Base-by-base conservation (phyloP, 2,888 invertebrate genomes). In the Amiota communis region DNA sequence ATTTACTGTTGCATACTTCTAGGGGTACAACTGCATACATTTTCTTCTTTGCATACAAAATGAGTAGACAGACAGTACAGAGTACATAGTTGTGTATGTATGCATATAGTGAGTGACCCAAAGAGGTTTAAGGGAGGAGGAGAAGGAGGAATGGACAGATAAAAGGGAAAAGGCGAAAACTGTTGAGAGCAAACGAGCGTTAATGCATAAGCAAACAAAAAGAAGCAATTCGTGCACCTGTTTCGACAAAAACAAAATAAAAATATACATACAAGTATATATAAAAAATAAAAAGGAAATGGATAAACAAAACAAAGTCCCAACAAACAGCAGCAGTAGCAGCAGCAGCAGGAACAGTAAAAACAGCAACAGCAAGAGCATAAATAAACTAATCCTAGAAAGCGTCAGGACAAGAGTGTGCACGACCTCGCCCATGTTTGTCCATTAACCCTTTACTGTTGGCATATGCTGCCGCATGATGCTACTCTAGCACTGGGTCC, bases 301-400 rank as follows among this genome's bases (percentile, higher is more conserved):
- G 36, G 36, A 36, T 36, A 36, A 36, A 36, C 36, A 36, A 36
- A 36, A 36, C 36, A 2, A 36, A 36, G 36, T 36, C 6, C 36
- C 36, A 36, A 36, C 36, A 36, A 36, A 36, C 36, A 36, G 36
- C 36, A 36, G 36, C 36, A 36, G 36, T 6, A 36, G 57, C 57
- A 57, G 17, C 59, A 59, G 3, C 0, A 8, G 59, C 20, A 59
- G 59, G 20, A 59, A 23, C 59, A 59, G 20, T 59, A 47, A 48
- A 65, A 65, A 48, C n/a, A 10, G 48, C 49, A 65, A 65, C 65
- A 48, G 20, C 59, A 59, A 8, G 59, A n/a, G 67, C 65, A 49
- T 48, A 65, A 65, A 65, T 65, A 65, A 65, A 65, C 65, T 65
- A 65, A 65, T 48, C 48, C 65, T 12, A n/a, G 53, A 51, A n/a